Conservation (phyloP, 2,888 invertebrate species). For the Coleophora flavipennella region DNA sequence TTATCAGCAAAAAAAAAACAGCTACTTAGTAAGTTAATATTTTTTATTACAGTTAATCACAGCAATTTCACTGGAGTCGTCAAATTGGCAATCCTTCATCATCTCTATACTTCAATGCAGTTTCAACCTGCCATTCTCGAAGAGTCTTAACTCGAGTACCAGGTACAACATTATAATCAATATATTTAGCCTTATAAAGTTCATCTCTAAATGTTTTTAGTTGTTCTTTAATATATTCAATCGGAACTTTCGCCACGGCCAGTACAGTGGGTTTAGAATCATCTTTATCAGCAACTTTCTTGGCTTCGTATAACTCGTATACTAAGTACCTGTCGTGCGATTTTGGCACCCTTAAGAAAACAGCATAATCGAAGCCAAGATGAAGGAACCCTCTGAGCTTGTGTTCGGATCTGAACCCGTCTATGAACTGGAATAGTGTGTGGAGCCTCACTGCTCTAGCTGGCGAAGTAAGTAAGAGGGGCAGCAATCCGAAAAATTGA, state of each 20-base stretch:
- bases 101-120: slow-evolving; percentile 25
- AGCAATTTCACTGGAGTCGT: slow-evolving; percentile 22
- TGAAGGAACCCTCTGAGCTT: slow-evolving; percentile 46
- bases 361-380: slow-evolving; percentile 48
- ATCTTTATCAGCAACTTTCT: slow-evolving; percentile 31
- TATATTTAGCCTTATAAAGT: slow-evolving; percentile 43
- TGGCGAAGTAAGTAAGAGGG: slow-evolving; percentile 16
- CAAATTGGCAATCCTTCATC: slow-evolving; percentile 23
- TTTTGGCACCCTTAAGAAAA: slow-evolving; percentile 40
- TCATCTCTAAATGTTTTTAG: slow-evolving; percentile 38
- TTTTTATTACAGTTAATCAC: slow-evolving; percentile 3
- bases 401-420: slow-evolving; percentile 45
- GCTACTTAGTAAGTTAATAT: background rate
- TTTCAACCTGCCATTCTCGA: slow-evolving; percentile 57
- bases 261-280: slow-evolving; percentile 37
- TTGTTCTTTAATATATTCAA: slow-evolving; percentile 48
- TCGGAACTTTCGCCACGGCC: slow-evolving; percentile 49
- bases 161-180: slow-evolving; percentile 40
- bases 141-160: slow-evolving; percentile 49
- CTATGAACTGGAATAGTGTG: slow-evolving; percentile 49
- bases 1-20: slow-evolving; percentile 14
- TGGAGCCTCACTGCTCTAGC: slow-evolving; percentile 40
- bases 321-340: slow-evolving; percentile 42
- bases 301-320: slow-evolving; percentile 54
- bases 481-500: slow-evolving; percentile 14